A percentile compares a stretch with the other conserved stretches of the same genome.
These are phyloP conservation scores for Raja brachyura DNA, from an alignment of 2,113 vertebrate genomes.

Conservation along the genomic window DNA sequence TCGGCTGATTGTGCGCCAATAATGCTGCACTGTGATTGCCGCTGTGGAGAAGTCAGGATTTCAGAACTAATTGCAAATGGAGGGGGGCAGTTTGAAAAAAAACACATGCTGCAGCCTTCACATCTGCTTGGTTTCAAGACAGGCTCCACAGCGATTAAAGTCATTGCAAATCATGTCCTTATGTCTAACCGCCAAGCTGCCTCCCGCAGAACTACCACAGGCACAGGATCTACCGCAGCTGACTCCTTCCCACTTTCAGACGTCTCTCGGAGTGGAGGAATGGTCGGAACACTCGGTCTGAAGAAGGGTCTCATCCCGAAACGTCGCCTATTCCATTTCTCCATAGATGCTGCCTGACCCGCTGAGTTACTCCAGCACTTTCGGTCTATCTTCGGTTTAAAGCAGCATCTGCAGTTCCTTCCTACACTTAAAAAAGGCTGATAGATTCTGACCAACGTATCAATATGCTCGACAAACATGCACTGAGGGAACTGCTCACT, in stretches of 20 bases:
- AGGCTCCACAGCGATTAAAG: neutral
- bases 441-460: too few relatives aligned
- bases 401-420: too few relatives aligned
- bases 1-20: neutral
- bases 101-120: neutral
- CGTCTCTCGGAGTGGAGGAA: neutral
- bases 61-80: neutral
- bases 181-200: neutral
- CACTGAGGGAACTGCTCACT: too few relatives aligned
- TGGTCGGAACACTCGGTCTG: too few relatives aligned
- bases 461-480: too few relatives aligned
- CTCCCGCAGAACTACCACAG: neutral
- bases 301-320: too few relatives aligned
- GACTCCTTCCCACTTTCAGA: neutral
- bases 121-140: neutral
- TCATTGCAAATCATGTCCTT: neutral
- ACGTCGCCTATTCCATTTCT: too few relatives aligned
- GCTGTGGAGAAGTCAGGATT: neutral
- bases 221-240: neutral
- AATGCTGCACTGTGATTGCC: neutral
- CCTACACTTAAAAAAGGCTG: too few relatives aligned
- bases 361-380: too few relatives aligned
- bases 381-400: too few relatives aligned
- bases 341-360: too few relatives aligned
- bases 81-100: neutral